Percentiles rank a stretch among this genome's conserved stretches.
phyloP scores from a whole-genome alignment of 2,797 vertebrate genomes.

The Galagoides demidoff region DNA sequence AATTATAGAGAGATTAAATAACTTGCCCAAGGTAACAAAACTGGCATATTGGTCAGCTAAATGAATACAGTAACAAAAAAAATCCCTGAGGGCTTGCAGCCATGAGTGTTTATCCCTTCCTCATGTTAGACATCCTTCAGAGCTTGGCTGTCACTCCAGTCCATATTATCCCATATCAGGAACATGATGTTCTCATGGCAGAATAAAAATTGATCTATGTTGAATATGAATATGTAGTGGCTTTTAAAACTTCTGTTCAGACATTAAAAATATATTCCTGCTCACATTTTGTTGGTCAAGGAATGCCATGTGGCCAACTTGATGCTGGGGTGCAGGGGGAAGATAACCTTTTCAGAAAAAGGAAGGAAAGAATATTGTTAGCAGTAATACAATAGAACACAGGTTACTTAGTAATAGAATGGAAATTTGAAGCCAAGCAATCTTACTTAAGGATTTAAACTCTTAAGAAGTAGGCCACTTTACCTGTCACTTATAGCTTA shows the following conservation, averaged over 20 bases:
- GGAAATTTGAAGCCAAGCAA: constrained; percentile 3
- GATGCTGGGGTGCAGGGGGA: neutral
- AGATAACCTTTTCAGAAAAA: neutral
- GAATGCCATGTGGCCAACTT: neutral
- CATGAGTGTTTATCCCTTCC: neutral
- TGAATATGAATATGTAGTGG: neutral
- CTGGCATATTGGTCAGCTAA: neutral
- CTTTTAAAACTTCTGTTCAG: neutral
- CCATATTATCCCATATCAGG: neutral
- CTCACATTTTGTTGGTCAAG: neutral
- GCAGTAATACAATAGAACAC: neutral
- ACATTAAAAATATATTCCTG: neutral
- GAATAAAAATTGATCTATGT: neutral
- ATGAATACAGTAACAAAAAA: neutral
- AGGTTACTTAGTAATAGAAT: neutral
- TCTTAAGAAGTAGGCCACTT: constrained; percentile 32
- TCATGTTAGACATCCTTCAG: neutral
- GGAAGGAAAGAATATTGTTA: neutral
- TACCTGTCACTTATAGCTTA: neutral
- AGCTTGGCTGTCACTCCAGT: neutral
- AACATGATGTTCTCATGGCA: neutral
- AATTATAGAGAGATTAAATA: constrained; percentile 4
- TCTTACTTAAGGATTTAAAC: neutral
- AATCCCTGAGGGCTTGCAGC: neutral
- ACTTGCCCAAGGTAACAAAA: neutral